Evolutionary conservation across 1,140 invertebrate species (phyloP).

Genomic region (roundworm (Caenorhabditis elegans)): WBcel235 BX284604.4:8945501-8946000

Average conservation of each 20-base stretch:
- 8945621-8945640: not conserved
- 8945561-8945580: not conserved
- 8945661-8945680: not conserved
- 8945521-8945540: not conserved
- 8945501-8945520: not conserved
- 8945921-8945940: no score
- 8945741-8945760: not conserved
- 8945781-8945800: conserved; percentile 1
- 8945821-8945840: no score
- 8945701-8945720: conserved; percentile 28
- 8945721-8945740: not conserved
- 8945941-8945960: no score
- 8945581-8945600: not conserved
- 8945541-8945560: conserved; percentile 24
- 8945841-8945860: no score
- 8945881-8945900: no score
- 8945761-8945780: not conserved
- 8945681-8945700: conserved; percentile 12
- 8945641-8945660: not conserved
- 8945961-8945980: no score
- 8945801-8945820: not conserved
- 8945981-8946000: no score
- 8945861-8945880: no score
- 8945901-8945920: no score
- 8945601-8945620: not conserved